Evolutionary conservation across 1,140 invertebrate species (phyloP).

Genomic region (Drosophila pandora): DNA sequence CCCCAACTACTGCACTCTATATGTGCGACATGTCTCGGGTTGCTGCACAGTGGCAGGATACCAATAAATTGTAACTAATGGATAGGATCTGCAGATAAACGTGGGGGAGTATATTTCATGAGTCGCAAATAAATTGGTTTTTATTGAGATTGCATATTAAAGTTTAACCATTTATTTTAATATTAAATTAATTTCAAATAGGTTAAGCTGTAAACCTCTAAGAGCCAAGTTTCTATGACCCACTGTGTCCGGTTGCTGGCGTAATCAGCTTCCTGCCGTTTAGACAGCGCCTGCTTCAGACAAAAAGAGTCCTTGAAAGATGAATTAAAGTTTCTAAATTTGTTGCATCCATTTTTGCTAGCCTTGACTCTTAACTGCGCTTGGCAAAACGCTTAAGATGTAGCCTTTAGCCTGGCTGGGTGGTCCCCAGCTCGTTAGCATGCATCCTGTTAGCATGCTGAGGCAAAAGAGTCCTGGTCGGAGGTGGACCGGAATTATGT

Average conservation of each 20-base stretch:
- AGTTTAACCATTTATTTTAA: too few species aligned
- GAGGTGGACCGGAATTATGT: constrained; percentile 20
- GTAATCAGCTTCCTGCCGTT: constrained; percentile 43
- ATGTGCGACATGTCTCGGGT: constrained; percentile 2
- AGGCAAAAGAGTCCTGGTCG: background rate
- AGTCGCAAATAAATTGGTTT: background rate
- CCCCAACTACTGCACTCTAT: background rate
- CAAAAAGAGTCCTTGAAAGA: constrained; percentile 54
- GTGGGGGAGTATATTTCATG: background rate
- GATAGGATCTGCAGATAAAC: constrained; percentile 2
- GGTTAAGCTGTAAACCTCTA: background rate
- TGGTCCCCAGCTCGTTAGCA: constrained; percentile 31
- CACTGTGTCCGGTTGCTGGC: constrained; percentile 16
- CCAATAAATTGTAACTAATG: constrained; percentile 2
- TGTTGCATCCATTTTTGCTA: constrained; percentile 43
- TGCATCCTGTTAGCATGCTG: background rate
- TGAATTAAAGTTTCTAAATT: constrained; percentile 60
- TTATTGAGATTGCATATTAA: too few species aligned
- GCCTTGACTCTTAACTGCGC: constrained; percentile 41
- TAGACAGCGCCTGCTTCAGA: constrained; percentile 48
- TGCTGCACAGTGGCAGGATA: constrained; percentile 5
- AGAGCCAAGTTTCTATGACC: background rate
- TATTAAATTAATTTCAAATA: background rate
- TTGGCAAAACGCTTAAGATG: constrained; percentile 25
- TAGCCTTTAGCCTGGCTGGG: constrained; percentile 10